Conservation (phyloP, 2,797 vertebrate species). For the Sphaeramia orbicularis region DNA sequence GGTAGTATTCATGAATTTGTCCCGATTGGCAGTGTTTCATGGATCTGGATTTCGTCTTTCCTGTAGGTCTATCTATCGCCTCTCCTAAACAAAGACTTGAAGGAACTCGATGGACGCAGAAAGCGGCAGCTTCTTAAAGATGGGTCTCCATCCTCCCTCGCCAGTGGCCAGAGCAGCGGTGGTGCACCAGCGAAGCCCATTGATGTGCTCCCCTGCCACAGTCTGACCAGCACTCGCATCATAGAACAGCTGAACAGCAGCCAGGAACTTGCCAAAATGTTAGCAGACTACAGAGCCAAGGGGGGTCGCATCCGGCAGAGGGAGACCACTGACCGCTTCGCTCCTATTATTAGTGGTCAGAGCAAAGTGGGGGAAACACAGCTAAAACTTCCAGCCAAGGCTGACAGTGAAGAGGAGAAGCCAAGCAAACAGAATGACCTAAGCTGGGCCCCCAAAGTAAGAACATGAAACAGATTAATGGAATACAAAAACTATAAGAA, state of each 20-base stretch:
- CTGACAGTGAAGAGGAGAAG: slow-evolving; percentile 91
- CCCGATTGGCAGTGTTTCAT: neutral
- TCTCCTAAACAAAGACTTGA: slow-evolving; percentile 94
- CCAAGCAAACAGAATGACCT: slow-evolving; percentile 83
- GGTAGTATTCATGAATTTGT: no score
- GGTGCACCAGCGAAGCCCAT: slow-evolving; percentile 75
- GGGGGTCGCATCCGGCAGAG: slow-evolving; percentile 93
- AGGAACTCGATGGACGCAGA: slow-evolving; percentile 91
- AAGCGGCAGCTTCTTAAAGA: slow-evolving; percentile 95
- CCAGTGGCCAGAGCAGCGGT: slow-evolving; percentile 83
- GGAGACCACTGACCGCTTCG: slow-evolving; percentile 86
- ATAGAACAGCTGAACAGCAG: slow-evolving; percentile 88
- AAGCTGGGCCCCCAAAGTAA: slow-evolving; percentile 92
- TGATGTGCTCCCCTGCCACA: slow-evolving; percentile 90
- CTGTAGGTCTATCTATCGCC: slow-evolving; percentile 92
- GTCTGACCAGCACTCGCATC: slow-evolving; percentile 91
- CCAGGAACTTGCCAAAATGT: slow-evolving; percentile 90
- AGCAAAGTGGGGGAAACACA: slow-evolving; percentile 63
- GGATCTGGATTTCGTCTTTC: neutral
- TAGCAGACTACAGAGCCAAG: slow-evolving; percentile 95
- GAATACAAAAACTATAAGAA: no score
- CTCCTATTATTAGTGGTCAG: slow-evolving; percentile 37
- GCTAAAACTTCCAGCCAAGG: slow-evolving; percentile 80
- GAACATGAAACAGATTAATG: neutral
- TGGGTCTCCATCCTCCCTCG: slow-evolving; percentile 77